Conservation (phyloP, 2,113 vertebrate species). For the Cettia cetti region DNA sequence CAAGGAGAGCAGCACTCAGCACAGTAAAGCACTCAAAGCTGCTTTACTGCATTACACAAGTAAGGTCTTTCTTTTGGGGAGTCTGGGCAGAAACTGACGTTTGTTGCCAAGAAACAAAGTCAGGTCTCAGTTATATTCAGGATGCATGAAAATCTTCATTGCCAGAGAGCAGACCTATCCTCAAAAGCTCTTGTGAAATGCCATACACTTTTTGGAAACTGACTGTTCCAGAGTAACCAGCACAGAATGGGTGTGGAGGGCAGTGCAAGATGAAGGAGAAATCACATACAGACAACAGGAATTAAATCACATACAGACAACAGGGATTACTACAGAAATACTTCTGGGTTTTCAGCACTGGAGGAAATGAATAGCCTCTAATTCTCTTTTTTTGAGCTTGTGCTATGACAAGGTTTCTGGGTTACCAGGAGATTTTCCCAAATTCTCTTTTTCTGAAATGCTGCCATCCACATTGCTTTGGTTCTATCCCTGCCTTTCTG, state of each 20-base stretch:
- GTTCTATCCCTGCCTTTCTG: neutral
- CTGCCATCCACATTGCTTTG: neutral
- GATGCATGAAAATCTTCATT: neutral
- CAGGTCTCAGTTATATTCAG: neutral
- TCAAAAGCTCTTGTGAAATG: neutral
- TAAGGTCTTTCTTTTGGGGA: neutral
- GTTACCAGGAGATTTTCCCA: neutral
- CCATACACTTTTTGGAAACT: fast-evolving
- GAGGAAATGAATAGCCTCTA: neutral
- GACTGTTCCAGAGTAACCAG: neutral
- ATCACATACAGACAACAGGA: neutral
- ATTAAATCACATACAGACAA: neutral
- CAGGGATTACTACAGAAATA: neutral
- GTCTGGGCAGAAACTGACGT: neutral
- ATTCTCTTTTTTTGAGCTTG: neutral
- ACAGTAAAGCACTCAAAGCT: neutral
- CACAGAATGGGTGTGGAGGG: fast-evolving
- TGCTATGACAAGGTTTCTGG: neutral
- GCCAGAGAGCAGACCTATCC: neutral
- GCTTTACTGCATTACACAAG: neutral
- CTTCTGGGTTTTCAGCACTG: neutral
- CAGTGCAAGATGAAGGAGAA: neutral
- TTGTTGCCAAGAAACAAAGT: neutral
- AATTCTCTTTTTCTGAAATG: neutral
- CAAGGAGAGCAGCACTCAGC: neutral